A percentile compares a stretch with the other conserved stretches of the same genome.
Evolutionary conservation across 2,888 invertebrate genomes (phyloP).

Genomic region (Hydrotaea cyrtoneurina): DNA sequence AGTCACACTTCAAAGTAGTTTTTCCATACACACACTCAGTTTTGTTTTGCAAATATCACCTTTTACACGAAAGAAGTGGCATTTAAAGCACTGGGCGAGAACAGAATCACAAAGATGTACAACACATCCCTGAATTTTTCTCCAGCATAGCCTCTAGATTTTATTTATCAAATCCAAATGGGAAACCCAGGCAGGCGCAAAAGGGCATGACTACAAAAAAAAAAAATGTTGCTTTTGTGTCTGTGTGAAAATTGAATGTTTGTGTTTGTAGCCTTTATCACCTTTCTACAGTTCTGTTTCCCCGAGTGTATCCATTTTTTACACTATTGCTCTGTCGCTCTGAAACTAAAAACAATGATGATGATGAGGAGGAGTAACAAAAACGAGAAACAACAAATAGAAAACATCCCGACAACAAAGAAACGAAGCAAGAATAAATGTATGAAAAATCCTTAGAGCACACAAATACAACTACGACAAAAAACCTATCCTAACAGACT

Average conservation of each 20-base stretch:
- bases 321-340: background rate
- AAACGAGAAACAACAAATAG: background rate
- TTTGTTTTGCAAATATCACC: too few relatives aligned
- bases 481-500: slow-evolving; percentile 1
- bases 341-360: slow-evolving; percentile 28
- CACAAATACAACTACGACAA: background rate
- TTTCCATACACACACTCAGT: too few relatives aligned
- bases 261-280: background rate
- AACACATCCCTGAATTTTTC: too few relatives aligned
- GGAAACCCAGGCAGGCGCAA: too few relatives aligned
- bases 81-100: too few relatives aligned
- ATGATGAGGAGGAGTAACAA: slow-evolving; percentile 26
- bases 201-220: too few relatives aligned
- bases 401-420: background rate
- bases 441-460: slow-evolving; percentile 26
- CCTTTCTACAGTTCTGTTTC: background rate
- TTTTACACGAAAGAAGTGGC: too few relatives aligned
- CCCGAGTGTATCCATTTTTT: slow-evolving; percentile 22
- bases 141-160: too few relatives aligned
- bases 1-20: too few relatives aligned
- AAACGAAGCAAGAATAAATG: background rate
- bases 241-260: slow-evolving; percentile 23
- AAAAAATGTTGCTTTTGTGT: slow-evolving; percentile 22
- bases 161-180: too few relatives aligned
- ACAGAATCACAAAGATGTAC: too few relatives aligned